A percentile compares a stretch with the other conserved stretches of the same genome.
phyloP scores from a whole-genome alignment of 2,888 invertebrate species.

The Meandrusa payeni region DNA sequence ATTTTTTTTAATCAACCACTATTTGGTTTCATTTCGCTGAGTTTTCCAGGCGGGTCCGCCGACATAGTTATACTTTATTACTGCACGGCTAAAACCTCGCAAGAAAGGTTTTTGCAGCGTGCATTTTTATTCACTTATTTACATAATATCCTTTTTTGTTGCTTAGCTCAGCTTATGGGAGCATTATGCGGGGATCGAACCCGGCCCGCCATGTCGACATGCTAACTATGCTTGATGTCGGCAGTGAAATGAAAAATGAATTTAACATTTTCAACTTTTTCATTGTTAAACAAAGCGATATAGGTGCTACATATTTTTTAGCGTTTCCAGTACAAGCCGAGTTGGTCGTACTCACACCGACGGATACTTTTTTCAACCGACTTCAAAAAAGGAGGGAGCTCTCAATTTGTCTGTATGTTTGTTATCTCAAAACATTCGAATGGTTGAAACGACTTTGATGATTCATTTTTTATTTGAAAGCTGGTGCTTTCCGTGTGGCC shows the following conservation, averaged over 20 bases:
- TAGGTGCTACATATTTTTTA: too few species aligned
- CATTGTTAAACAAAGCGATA: too few species aligned
- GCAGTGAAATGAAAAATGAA: constrained; percentile 8
- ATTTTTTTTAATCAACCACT: constrained; percentile 34
- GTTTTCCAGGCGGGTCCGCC: constrained; percentile 31
- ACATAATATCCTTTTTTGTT: constrained; percentile 49
- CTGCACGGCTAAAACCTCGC: constrained; percentile 31
- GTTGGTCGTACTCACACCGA: too few species aligned
- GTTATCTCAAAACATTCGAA: too few species aligned
- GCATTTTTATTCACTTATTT: constrained; percentile 55
- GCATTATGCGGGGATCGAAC: constrained; percentile 16
- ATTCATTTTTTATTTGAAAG: too few species aligned
- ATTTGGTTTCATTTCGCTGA: constrained; percentile 41
- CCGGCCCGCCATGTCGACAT: constrained; percentile 9
- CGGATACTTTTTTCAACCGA: too few species aligned
- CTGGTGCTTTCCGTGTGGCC: too few species aligned
- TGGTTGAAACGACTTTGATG: too few species aligned
- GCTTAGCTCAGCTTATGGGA: constrained; percentile 12
- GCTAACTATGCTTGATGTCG: constrained; percentile 9
- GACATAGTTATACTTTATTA: constrained; percentile 38
- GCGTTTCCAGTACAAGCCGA: too few species aligned
- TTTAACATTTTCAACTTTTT: not conserved
- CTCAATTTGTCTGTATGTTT: too few species aligned
- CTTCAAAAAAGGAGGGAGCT: too few species aligned
- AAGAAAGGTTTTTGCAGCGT: constrained; percentile 47